Percentiles rank a stretch among this genome's conserved stretches.
Evolutionary conservation across 2,888 invertebrate species (phyloP).

Genomic region (Camponotus fellah): DNA sequence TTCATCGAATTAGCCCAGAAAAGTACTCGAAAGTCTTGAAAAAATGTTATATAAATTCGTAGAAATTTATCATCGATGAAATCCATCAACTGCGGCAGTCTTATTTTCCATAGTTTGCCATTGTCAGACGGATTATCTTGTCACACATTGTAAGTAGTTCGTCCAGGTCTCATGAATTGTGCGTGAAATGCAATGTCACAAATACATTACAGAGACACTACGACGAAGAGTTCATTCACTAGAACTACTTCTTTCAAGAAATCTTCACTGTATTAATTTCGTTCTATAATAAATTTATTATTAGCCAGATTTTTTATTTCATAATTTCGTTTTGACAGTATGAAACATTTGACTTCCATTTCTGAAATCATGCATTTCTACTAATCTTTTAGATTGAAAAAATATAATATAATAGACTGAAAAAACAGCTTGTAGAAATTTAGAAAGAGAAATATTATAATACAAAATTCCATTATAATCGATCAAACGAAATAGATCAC

Average conservation of each 20-base stretch:
- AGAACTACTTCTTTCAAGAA: conserved; percentile 27
- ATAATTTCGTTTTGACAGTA: neutral
- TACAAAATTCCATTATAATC: neutral
- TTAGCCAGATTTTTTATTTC: neutral
- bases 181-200: conserved; percentile 5
- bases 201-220: neutral
- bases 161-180: conserved; percentile 3
- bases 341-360: neutral
- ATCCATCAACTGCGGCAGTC: conserved; percentile 23
- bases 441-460: neutral
- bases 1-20: neutral
- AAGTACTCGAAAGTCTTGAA: conserved; percentile 19
- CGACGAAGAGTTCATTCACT: conserved; percentile 13
- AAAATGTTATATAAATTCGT: conserved; percentile 21
- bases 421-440: neutral
- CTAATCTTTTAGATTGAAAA: neutral
- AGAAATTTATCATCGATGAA: neutral
- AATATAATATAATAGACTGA: neutral
- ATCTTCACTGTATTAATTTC: neutral
- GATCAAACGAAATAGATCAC: neutral
- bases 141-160: neutral
- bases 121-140: conserved; percentile 8
- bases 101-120: conserved; percentile 17
- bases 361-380: neutral
- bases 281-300: conserved; percentile 6